Percentiles rank a stretch among this genome's conserved stretches.
Conservation (phyloP, 1,140 invertebrate species). For the fruit fly (Drosophila melanogaster) region Release_6_plus_ISO1_MT NC_004354.4:19199001-19199500, state of each 20-base stretch:
- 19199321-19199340: slow-evolving; percentile 93
- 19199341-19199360: slow-evolving; percentile 91
- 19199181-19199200: neutral
- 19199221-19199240: neutral
- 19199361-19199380: slow-evolving; percentile 91
- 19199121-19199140: slow-evolving; percentile 13
- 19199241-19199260: neutral
- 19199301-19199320: slow-evolving; percentile 94
- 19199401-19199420: slow-evolving; percentile 51
- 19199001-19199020: no score
- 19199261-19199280: slow-evolving; percentile 91
- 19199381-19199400: slow-evolving; percentile 84
- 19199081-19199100: neutral
- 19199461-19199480: slow-evolving; percentile 27
- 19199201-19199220: no score
- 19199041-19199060: neutral
- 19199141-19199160: neutral
- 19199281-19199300: slow-evolving; percentile 96
- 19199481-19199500: neutral
- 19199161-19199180: slow-evolving; percentile 25
- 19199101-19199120: slow-evolving; percentile 19
- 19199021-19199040: no score
- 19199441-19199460: slow-evolving; percentile 54
- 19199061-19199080: neutral
- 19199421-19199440: slow-evolving; percentile 19